These are phyloP conservation scores for Seriola rivoliana DNA, from an alignment of 2,113 vertebrate species.

Conservation along the genomic window DNA sequence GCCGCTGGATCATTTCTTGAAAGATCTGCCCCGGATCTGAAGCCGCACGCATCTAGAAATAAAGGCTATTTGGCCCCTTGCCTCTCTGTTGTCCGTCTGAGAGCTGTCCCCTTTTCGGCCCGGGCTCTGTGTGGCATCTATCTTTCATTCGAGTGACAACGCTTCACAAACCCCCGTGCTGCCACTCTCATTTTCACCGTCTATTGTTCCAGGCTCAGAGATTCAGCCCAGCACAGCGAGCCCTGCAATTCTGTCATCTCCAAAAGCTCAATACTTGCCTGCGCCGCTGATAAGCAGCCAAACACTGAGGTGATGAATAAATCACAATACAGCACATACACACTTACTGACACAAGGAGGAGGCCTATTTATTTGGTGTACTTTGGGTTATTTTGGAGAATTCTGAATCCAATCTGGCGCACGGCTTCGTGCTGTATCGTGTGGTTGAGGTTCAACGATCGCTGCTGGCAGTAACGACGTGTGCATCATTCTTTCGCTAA, in stretches of 20 bases:
- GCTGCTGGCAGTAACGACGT: neutral
- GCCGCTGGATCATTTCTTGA: constrained; percentile 49
- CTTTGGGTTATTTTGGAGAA: constrained; percentile 21
- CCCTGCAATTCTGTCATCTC: constrained; percentile 58
- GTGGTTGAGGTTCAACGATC: constrained; percentile 5
- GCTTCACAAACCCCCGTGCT: constrained; percentile 24
- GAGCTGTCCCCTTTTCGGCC: constrained; percentile 79
- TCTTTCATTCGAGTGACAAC: constrained; percentile 65
- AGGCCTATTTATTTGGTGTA: constrained; percentile 30
- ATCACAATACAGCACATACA: constrained; percentile 48
- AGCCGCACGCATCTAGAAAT: constrained; percentile 17
- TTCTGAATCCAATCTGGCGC: constrained; percentile 13
- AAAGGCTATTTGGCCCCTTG: constrained; percentile 24
- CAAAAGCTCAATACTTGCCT: constrained; percentile 55
- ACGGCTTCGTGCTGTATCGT: neutral
- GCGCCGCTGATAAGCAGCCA: constrained; percentile 66
- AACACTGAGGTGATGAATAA: constrained; percentile 61
- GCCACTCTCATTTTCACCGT: constrained; percentile 66
- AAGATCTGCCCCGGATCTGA: constrained; percentile 16
- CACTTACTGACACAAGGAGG: constrained; percentile 19
- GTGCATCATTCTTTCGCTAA: neutral
- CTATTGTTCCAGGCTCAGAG: constrained; percentile 69
- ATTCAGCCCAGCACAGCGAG: constrained; percentile 45
- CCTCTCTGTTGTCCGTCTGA: constrained; percentile 64
- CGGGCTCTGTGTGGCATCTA: constrained; percentile 71